Evolutionary conservation across 2,113 vertebrate genomes (phyloP).

Genomic region (Ptilorrhoa leucosticta): DNA sequence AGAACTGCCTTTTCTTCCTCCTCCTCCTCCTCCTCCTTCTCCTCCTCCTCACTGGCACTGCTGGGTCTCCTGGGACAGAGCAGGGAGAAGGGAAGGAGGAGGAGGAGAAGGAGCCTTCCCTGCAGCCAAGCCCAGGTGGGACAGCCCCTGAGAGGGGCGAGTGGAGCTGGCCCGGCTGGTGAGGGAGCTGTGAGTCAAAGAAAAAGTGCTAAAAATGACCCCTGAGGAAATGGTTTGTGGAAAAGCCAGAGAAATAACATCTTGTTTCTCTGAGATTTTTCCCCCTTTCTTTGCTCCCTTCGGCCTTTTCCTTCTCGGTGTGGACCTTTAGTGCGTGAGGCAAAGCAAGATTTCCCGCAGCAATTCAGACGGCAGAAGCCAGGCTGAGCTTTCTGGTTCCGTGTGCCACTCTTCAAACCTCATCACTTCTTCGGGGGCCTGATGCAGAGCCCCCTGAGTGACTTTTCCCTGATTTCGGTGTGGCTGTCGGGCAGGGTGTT

Average conservation of each 20-base stretch:
- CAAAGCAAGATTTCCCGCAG: not conserved
- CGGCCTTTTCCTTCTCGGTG: not conserved
- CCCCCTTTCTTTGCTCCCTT: not conserved
- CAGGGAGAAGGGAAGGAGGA: not conserved
- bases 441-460: not conserved
- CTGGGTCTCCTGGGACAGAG: not conserved
- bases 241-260: not conserved
- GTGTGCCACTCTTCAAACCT: not conserved
- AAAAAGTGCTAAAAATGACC: not conserved
- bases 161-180: fast-evolving
- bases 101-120: not conserved
- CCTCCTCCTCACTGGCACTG: not conserved
- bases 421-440: fast-evolving
- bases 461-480: not conserved
- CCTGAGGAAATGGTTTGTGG: not conserved
- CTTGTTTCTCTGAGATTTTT: not conserved
- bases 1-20: not conserved
- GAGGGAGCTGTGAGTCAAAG: not conserved
- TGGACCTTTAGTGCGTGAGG: fast-evolving
- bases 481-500: not conserved
- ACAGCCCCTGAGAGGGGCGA: not conserved
- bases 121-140: not conserved
- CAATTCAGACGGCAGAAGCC: fast-evolving
- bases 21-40: not conserved
- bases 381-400: not conserved